phyloP scores from a whole-genome alignment of 2,113 vertebrate genomes.

The Ornithorhynchus anatinus region DNA sequence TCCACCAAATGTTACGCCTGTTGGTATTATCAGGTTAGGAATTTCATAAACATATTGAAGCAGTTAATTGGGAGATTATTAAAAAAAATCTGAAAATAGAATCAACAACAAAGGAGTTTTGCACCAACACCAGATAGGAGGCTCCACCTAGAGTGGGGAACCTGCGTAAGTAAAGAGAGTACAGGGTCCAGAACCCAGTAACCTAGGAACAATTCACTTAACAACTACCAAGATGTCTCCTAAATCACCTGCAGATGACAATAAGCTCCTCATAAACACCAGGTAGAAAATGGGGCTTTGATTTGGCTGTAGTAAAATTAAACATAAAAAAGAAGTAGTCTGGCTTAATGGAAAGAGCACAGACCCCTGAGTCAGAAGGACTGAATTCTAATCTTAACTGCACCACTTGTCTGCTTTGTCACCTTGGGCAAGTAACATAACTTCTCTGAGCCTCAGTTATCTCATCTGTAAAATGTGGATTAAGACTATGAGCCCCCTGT shows the following conservation, averaged over 20 bases:
- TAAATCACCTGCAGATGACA: no score
- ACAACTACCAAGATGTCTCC: no score
- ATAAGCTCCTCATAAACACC: no score
- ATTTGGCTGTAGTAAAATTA: background rate
- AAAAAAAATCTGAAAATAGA: conserved; percentile 69
- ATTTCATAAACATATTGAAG: conserved; percentile 82
- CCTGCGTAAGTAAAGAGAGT: conserved; percentile 36
- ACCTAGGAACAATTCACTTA: background rate
- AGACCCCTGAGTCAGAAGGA: no score
- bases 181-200: background rate
- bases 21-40: conserved; percentile 83
- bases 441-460: no score
- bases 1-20: conserved; percentile 83
- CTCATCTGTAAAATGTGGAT: no score
- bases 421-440: no score
- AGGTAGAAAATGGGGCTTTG: no score
- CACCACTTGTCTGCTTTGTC: no score
- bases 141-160: conserved; percentile 61
- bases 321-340: background rate
- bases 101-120: conserved; percentile 60
- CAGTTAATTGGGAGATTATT: conserved; percentile 83
- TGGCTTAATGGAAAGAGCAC: background rate
- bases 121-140: conserved; percentile 57
- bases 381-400: no score
- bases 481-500: no score